phyloP scores from a whole-genome alignment of 2,888 invertebrate genomes.

The Trachelus stipa region DNA sequence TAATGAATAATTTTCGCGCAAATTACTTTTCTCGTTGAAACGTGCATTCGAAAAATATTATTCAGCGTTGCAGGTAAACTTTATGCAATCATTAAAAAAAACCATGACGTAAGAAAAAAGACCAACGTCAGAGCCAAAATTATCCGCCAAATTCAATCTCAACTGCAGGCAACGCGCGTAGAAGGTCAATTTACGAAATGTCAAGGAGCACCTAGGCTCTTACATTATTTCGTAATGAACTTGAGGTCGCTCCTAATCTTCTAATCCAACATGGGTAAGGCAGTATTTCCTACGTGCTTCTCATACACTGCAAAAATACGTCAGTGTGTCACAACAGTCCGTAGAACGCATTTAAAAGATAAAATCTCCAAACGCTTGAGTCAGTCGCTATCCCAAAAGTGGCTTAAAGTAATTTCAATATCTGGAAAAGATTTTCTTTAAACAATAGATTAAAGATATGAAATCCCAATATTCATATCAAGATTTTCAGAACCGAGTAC shows the following conservation, averaged over 20 bases:
- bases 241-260: background rate
- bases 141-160: background rate
- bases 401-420: background rate
- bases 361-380: background rate
- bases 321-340: background rate
- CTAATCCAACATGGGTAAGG: background rate
- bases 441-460: background rate
- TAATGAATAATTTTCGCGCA: background rate
- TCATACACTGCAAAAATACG: background rate
- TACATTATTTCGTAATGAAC: background rate
- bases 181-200: background rate
- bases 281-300: background rate
- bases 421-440: background rate
- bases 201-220: background rate
- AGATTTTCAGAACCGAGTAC: no score
- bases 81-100: background rate
- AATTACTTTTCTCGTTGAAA: background rate
- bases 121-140: background rate
- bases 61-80: background rate
- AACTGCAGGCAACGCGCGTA: background rate
- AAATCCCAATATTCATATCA: background rate
- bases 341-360: background rate
- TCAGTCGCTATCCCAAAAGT: background rate
- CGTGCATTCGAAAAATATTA: background rate
- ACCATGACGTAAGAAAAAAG: background rate